Conservation (phyloP, 2,113 vertebrate species). For the Odocoileus virginianus region DNA sequence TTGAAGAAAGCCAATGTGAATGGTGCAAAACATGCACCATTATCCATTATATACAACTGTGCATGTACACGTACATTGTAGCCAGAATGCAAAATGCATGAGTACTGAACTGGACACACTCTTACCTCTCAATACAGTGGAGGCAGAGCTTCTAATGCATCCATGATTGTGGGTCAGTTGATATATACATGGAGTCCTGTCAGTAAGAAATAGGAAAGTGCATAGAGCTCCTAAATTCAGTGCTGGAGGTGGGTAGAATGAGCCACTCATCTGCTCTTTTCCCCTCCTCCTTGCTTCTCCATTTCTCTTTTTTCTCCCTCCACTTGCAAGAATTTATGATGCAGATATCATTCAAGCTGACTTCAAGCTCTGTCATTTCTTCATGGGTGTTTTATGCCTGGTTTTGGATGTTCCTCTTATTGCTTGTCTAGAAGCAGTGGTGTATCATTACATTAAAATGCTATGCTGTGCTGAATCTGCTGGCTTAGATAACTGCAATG, state of each 20-base stretch:
- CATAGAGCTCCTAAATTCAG: neutral
- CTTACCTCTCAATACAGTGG: neutral
- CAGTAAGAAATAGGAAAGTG: neutral
- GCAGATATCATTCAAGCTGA: conserved; percentile 54
- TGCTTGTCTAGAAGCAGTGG: neutral
- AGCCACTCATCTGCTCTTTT: neutral
- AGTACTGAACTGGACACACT: neutral
- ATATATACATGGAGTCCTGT: neutral
- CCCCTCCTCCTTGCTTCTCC: neutral
- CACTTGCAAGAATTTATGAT: conserved; percentile 16
- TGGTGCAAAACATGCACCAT: neutral
- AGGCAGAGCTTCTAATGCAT: neutral
- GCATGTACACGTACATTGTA: neutral
- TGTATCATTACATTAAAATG: conserved; percentile 4
- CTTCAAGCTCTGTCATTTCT: conserved; percentile 49
- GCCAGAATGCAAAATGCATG: neutral
- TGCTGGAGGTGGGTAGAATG: neutral
- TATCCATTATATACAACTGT: neutral
- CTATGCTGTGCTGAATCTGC: neutral
- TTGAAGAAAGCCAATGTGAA: neutral
- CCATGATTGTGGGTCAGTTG: neutral
- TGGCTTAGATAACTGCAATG: neutral
- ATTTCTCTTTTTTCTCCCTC: neutral
- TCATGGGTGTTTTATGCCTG: conserved; percentile 25
- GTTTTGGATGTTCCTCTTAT: conserved; percentile 32